Conservation (phyloP, 2,888 invertebrate genomes). For the Chrysotoxum bicinctum region DNA sequence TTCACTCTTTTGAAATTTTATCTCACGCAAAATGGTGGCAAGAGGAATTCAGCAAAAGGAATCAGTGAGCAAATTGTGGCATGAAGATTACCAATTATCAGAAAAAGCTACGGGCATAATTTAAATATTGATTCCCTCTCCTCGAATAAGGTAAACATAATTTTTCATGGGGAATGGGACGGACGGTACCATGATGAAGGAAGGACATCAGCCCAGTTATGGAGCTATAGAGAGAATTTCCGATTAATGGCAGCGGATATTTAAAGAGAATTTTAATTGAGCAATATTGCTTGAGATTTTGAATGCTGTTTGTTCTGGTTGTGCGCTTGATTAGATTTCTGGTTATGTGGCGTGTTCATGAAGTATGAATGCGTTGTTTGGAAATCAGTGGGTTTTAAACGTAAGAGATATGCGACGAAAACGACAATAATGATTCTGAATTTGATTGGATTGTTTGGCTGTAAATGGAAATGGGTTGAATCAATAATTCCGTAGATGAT, state of each 20-base stretch:
- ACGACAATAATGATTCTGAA: neutral
- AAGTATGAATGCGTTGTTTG: slow-evolving; percentile 16
- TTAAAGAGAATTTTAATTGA: slow-evolving; percentile 36
- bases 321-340: slow-evolving; percentile 43
- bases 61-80: neutral
- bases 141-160: neutral
- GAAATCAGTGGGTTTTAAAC: slow-evolving; percentile 34
- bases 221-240: neutral
- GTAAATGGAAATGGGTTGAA: slow-evolving; percentile 13
- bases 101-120: slow-evolving; percentile 21
- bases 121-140: slow-evolving; percentile 3
- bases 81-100: neutral
- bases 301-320: slow-evolving; percentile 23
- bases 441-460: slow-evolving; percentile 31
- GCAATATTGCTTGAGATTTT: slow-evolving; percentile 4
- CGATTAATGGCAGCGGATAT: neutral
- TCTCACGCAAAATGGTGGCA: neutral
- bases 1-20: neutral
- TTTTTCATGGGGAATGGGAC: neutral
- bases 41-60: neutral
- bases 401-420: slow-evolving; percentile 2
- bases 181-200: neutral
- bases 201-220: slow-evolving; percentile 1
- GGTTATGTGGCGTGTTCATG: slow-evolving; percentile 20
- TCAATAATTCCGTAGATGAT: neutral